Evolutionary conservation across 2,888 invertebrate genomes (phyloP), one percentile per base, ranked within the genome.

Genomic region (Prenolepis imparis): DNA sequence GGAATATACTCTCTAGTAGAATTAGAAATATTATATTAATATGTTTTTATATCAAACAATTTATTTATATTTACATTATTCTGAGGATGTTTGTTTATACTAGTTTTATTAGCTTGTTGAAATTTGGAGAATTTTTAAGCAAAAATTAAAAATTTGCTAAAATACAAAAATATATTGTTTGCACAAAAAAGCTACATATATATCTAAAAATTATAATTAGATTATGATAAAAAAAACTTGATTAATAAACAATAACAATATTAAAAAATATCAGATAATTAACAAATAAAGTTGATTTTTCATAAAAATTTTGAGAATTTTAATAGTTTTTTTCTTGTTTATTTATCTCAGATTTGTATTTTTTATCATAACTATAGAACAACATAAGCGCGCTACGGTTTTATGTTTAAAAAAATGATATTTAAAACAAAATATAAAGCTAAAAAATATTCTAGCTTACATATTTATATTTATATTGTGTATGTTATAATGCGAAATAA

Each of bases 1-100:
- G 5, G 21, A 44, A 15, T 74, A 15, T 74, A 74, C 11, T 24
- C 36, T 6, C 18, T 52, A 28, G 8, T 41, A 28, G 18, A 24
- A 52, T 18, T 75, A 52, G 24, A 73, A 59, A 8, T 44, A 61
- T 57, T 59, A 18, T 59, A 28, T 61, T 44, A 41, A 73, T 28
- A 15, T 1, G 4, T 72, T 72, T 18, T 57, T 28, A 28, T 28
- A 55, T 1, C 59, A 63, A 73, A 12, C 24, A 15, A 41, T 24
- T 59, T 28, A 18, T 28, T 59, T 5, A 55, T 15, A 70, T 39
- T 1, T 5, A 39, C 11, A 32, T 28, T 3, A 61, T n/a, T 44
- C 9, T 21, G 28, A 61, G 2, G 41, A 28, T n/a, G 41, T 73
- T 39, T 41, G 41, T 32, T 41, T 41, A n/a, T 61, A 59, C 2